Evolutionary conservation across 2,888 invertebrate species (phyloP), one percentile per base, ranked within the genome.

Genomic region (Chrysopilus asiliformis): DNA sequence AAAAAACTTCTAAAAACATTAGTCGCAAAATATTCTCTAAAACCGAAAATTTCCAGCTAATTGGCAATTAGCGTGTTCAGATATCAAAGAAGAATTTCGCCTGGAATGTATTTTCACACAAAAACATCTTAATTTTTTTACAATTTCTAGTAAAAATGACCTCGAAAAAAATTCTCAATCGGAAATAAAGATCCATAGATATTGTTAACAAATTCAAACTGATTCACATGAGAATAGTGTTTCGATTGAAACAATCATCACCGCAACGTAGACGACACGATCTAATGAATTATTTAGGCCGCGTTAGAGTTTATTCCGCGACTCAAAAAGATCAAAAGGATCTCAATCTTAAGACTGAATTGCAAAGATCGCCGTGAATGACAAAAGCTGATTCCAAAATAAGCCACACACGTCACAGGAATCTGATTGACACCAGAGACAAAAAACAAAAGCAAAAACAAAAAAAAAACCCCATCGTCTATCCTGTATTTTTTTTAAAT

Each of bases 31-130:
- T 25, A 36, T 30, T 22, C 9, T 17, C 36, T 32, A 27, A 28
- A 33, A 31, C 30, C 37, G 33, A 32, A 34, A 41, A 39, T 41
- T 41, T 39, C 41, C 36, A 36, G 31, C 41, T 41, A 41, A 41
- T 41, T 41, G 41, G 38, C 36, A 28, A 36, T 39, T 41, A 38
- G 33, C 38, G 24, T 36, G 24, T 32, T 13, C 17, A 38, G 34
- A 17, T n/a, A n/a, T n/a, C n/a, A n/a, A n/a, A n/a, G n/a, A n/a
- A n/a, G n/a, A n/a, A n/a, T n/a, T n/a, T n/a, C n/a, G n/a, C n/a
- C n/a, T n/a, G n/a, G n/a, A n/a, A n/a, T n/a, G n/a, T n/a, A n/a
- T n/a, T n/a, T n/a, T n/a, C n/a, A n/a, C n/a, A n/a, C n/a, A n/a
- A n/a, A n/a, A n/a, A n/a, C n/a, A n/a, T n/a, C n/a, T n/a, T n/a